Evolutionary conservation across 2,888 invertebrate genomes (phyloP).

Genomic region (Cheilosia variabilis): DNA sequence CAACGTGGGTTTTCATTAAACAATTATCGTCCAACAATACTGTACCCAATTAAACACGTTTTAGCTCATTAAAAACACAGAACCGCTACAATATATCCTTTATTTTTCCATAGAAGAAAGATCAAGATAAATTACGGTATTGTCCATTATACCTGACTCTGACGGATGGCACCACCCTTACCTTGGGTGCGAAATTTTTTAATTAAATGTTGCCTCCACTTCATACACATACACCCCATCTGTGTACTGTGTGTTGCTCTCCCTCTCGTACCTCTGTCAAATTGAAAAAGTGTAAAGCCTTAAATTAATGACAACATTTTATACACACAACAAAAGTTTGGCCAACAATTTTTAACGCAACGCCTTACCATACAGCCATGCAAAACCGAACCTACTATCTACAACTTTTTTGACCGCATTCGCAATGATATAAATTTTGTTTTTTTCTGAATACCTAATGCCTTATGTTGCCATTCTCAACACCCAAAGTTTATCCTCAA

Average conservation of each 20-base stretch:
- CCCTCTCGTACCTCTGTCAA: not conserved
- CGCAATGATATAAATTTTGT: not conserved
- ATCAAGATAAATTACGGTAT: slow-evolving; percentile 28
- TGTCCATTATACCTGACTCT: slow-evolving; percentile 48
- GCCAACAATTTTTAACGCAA: slow-evolving; percentile 11
- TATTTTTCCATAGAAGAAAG: not conserved
- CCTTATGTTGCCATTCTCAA: not conserved
- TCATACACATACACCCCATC: not conserved
- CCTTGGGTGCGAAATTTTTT: slow-evolving; percentile 15
- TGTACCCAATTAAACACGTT: too few relatives aligned
- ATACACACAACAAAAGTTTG: slow-evolving; percentile 10
- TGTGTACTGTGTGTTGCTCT: not conserved
- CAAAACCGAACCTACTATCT: not conserved
- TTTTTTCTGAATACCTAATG: slow-evolving; percentile 4
- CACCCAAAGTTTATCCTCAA: slow-evolving; percentile 26
- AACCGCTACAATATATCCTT: not conserved
- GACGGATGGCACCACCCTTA: slow-evolving; percentile 16
- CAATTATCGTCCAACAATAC: too few relatives aligned
- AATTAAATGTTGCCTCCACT: slow-evolving; percentile 30
- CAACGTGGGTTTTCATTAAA: too few relatives aligned
- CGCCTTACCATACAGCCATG: not conserved
- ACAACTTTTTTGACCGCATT: not conserved
- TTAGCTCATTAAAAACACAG: not conserved
- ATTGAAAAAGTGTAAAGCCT: slow-evolving; percentile 38
- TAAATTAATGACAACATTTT: slow-evolving; percentile 44